Evolutionary conservation across 64 coral and sea anemone species (phyloP), one percentile per base, ranked within the genome.

Genomic region (Porites australiensis): DNA sequence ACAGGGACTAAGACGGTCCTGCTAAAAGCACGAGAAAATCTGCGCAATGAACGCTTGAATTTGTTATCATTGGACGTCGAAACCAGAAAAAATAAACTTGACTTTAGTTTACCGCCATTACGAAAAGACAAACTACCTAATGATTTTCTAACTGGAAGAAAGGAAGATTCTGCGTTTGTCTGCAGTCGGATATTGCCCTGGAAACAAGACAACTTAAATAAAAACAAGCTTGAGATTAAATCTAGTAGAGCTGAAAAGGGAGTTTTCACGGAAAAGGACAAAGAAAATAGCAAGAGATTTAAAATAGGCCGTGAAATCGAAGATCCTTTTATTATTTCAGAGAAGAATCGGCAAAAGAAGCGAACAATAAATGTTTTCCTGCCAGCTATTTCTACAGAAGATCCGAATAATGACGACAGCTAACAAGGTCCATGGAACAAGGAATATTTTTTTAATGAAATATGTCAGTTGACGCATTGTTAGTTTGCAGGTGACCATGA

Each of bases 321-420:
- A 4, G 57, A 27, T 12, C 9, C 48, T 61, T 11, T 60, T 64
- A n/a, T 64, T 43, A n/a, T 60, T 64, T 46, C 60, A 14, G 3
- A 16, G 48, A 47, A 15, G 44, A 19, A 15, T 6, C 13, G 59
- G 4, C 59, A 45, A 44, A 84, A 50, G 14, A 84, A 49, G n/a
- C 61, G 62, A 49, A 84, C 62, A 9, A 84, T 84, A 67, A 84
- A 47, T 6, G 62, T 84, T 50, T 84, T 84, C 22, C 81, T 70
- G 5, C 81, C 81, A n/a, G 46, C 44, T 84, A 65, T 84, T 84
- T 15, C 44, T 68, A 51, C 47, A 46, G 81, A 84, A 9, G 61
- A 84, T 11, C 15, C 21, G 61, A 84, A n/a, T 37, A 65, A 16
- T 4, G 6, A 19, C 51, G 47, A 49, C 7, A 16, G n/a, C 8